Evolutionary conservation across 2,888 invertebrate species (phyloP).

Genomic region (Pteria penguin): DNA sequence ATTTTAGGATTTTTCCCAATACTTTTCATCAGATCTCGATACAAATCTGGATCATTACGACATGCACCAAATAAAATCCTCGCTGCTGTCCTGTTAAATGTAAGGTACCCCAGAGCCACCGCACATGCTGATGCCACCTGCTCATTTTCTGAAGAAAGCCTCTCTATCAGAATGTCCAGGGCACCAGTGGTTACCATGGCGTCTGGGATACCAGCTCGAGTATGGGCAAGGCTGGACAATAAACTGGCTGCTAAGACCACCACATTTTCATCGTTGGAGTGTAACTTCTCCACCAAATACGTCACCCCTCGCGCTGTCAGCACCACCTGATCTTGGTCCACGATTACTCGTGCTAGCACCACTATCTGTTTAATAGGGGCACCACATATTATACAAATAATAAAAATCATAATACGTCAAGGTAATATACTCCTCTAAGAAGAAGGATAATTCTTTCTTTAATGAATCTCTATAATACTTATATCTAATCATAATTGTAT

Average conservation of each 20-base stretch:
- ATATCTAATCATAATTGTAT: too few relatives aligned
- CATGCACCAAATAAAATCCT: slow-evolving; percentile 74
- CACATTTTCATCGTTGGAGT: slow-evolving; percentile 74
- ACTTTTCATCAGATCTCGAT: slow-evolving; percentile 74
- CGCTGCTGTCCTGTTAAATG: slow-evolving; percentile 79
- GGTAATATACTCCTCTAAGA: too few relatives aligned
- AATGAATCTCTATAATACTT: too few relatives aligned
- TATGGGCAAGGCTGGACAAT: slow-evolving; percentile 79
- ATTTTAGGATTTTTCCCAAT: slow-evolving; percentile 76
- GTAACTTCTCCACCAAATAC: slow-evolving; percentile 72
- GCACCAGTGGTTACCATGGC: slow-evolving; percentile 79
- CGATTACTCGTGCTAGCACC: slow-evolving; percentile 78
- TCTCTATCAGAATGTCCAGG: slow-evolving; percentile 73
- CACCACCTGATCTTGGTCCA: slow-evolving; percentile 76
- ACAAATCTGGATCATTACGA: slow-evolving; percentile 75
- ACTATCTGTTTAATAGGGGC: slow-evolving; percentile 72
- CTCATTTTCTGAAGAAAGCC: slow-evolving; percentile 72
- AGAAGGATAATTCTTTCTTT: too few relatives aligned
- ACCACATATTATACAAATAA: background rate
- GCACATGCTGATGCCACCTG: slow-evolving; percentile 75
- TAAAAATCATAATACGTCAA: background rate
- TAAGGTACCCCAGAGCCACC: slow-evolving; percentile 78
- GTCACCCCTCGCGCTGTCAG: slow-evolving; percentile 78
- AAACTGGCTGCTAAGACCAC: slow-evolving; percentile 76
- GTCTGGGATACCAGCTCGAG: slow-evolving; percentile 79